Conservation (phyloP, 2,113 vertebrate species). For the Poeciliopsis occidentalis region DNA sequence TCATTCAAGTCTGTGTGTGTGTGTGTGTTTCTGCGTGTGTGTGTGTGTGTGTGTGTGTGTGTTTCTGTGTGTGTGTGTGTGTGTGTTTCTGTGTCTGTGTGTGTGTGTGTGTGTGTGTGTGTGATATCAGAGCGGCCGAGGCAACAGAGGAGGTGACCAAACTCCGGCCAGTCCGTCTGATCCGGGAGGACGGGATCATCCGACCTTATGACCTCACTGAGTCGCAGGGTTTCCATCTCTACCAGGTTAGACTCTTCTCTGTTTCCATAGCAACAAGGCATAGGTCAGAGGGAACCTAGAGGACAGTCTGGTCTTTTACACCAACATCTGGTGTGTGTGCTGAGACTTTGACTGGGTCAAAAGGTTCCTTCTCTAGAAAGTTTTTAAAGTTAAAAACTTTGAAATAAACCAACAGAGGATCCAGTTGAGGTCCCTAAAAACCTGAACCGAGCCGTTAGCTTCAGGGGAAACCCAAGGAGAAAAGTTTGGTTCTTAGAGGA, state of each 20-base stretch:
- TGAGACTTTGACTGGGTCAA: too few species aligned
- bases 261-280: background rate
- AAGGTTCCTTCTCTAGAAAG: too few species aligned
- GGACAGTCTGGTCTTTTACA: too few species aligned
- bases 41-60: too few species aligned
- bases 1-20: slow-evolving; percentile 3
- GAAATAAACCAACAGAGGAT: too few species aligned
- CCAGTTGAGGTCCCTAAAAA: too few species aligned
- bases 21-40: background rate
- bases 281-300: background rate
- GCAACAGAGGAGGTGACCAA: slow-evolving; percentile 77
- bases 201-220: slow-evolving; percentile 87
- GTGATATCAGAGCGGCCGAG: background rate
- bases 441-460: too few species aligned
- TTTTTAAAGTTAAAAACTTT: too few species aligned
- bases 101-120: too few species aligned
- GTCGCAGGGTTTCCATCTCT: slow-evolving; percentile 89
- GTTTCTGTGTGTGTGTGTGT: background rate
- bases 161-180: slow-evolving; percentile 89
- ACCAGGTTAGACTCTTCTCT: slow-evolving; percentile 84
- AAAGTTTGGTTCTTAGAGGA: too few species aligned
- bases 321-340: too few species aligned
- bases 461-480: too few species aligned
- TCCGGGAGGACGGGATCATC: slow-evolving; percentile 93
- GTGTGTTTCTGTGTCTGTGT: background rate